A percentile compares a stretch with the other conserved stretches of the same genome.
phyloP scores from a whole-genome alignment of 2,797 vertebrate species.

The Crocodylus rhombifer region DNA sequence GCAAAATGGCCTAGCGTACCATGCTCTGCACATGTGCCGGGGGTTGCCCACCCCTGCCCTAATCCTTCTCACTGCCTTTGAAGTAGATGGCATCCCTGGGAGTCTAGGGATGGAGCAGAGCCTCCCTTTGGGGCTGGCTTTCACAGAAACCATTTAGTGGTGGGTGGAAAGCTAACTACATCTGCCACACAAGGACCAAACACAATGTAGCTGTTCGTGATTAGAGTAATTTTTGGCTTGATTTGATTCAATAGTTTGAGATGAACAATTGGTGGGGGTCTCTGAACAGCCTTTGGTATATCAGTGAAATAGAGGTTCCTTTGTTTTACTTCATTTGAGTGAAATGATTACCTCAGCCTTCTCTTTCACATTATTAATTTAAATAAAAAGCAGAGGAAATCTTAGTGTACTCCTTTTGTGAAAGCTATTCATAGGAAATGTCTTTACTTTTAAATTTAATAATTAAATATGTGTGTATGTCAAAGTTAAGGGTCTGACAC shows the following conservation, averaged over 20 bases:
- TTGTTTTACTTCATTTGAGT: slow-evolving; percentile 65
- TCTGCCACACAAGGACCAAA: neutral
- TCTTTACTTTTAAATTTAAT: slow-evolving; percentile 1
- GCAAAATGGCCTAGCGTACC: too few relatives aligned
- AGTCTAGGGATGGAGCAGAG: too few relatives aligned
- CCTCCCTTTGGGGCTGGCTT: neutral
- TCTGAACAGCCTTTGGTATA: slow-evolving; percentile 22
- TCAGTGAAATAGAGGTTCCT: slow-evolving; percentile 52
- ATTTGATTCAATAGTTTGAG: slow-evolving; percentile 5
- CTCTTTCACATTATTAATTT: slow-evolving; percentile 31
- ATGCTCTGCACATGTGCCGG: too few relatives aligned
- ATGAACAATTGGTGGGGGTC: neutral
- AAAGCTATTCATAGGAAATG: slow-evolving; percentile 43
- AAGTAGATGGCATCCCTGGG: too few relatives aligned
- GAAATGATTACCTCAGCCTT: slow-evolving; percentile 32
- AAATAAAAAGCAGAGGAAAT: slow-evolving; percentile 57
- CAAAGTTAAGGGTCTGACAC: slow-evolving; percentile 54
- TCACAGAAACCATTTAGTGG: neutral
- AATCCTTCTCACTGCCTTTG: too few relatives aligned
- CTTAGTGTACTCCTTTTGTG: slow-evolving; percentile 16
- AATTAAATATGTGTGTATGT: slow-evolving; percentile 57
- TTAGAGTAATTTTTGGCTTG: slow-evolving; percentile 6
- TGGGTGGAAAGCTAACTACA: neutral
- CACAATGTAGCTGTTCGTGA: neutral
- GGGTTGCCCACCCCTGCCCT: too few relatives aligned